Evolutionary conservation across 1,140 invertebrate genomes (phyloP).

Genomic region (Solen grandis): DNA sequence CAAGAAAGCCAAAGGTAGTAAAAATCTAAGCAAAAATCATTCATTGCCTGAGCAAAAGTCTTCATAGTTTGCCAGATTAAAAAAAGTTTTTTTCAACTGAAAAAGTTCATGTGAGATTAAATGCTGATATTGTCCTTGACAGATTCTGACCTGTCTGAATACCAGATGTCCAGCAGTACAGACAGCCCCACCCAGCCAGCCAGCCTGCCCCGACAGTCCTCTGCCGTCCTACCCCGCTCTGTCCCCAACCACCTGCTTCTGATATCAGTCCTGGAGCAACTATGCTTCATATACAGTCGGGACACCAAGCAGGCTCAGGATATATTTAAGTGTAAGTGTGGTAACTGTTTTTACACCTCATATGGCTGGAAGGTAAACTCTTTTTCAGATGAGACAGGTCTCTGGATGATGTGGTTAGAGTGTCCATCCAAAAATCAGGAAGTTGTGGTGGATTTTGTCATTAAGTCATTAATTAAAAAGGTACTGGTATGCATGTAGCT

Average conservation of each 20-base stretch:
- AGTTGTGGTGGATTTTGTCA: no score
- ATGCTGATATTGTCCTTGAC: background rate
- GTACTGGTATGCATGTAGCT: no score
- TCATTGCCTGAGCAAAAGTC: background rate
- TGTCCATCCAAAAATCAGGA: no score
- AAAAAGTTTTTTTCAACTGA: background rate
- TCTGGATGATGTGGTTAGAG: no score
- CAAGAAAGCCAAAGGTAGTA: background rate
- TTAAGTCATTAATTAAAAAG: no score
- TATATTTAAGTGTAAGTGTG: conserved; percentile 67
- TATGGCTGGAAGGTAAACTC: no score
- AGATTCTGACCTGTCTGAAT: conserved; percentile 49
- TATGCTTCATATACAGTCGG: conserved; percentile 64
- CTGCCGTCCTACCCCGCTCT: conserved; percentile 47
- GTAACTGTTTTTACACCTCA: background rate
- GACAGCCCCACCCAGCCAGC: background rate
- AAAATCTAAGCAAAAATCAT: background rate
- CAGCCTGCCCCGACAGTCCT: background rate
- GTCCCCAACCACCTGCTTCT: conserved; percentile 68
- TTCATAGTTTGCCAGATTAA: background rate
- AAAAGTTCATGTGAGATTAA: background rate
- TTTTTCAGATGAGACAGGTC: no score
- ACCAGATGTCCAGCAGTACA: background rate
- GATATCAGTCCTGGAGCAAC: conserved; percentile 67
- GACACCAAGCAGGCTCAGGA: conserved; percentile 58